Evolutionary conservation across 2,888 invertebrate genomes (phyloP).

Genomic region (Morinoia aosen): DNA sequence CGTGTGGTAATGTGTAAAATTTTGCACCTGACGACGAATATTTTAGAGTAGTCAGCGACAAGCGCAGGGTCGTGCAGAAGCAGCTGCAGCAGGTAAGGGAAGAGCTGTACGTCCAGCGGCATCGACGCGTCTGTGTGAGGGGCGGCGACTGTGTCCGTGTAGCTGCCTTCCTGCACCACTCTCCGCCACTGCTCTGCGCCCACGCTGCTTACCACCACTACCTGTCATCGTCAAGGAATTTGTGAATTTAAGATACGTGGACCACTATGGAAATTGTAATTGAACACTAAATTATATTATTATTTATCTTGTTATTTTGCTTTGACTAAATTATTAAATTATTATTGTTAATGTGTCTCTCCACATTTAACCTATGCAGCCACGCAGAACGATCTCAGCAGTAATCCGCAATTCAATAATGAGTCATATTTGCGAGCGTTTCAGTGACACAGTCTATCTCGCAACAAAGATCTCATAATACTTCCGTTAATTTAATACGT

Average conservation of each 20-base stretch:
- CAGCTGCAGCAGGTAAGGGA: conserved; percentile 25
- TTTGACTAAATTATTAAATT: too few species aligned
- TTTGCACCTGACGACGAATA: conserved; percentile 13
- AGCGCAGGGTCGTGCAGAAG: conserved; percentile 33
- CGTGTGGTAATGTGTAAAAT: neutral
- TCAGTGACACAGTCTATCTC: too few species aligned
- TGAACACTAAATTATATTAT: too few species aligned
- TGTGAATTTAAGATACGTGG: neutral
- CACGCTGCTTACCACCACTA: neutral
- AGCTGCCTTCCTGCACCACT: neutral
- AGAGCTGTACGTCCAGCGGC: neutral
- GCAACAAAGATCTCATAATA: too few species aligned
- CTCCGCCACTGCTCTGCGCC: conserved; percentile 7
- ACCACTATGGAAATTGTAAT: neutral
- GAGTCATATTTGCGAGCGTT: too few species aligned
- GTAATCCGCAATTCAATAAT: too few species aligned
- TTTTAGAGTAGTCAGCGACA: conserved; percentile 22
- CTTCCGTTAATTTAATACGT: too few species aligned
- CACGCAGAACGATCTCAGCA: too few species aligned
- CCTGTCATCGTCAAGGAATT: neutral
- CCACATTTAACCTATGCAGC: too few species aligned
- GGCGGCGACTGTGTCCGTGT: neutral
- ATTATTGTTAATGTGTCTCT: too few species aligned
- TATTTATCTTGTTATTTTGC: too few species aligned
- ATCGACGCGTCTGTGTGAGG: neutral